Conservation (phyloP, 2,888 invertebrate genomes). For the Lamproptera curius region DNA sequence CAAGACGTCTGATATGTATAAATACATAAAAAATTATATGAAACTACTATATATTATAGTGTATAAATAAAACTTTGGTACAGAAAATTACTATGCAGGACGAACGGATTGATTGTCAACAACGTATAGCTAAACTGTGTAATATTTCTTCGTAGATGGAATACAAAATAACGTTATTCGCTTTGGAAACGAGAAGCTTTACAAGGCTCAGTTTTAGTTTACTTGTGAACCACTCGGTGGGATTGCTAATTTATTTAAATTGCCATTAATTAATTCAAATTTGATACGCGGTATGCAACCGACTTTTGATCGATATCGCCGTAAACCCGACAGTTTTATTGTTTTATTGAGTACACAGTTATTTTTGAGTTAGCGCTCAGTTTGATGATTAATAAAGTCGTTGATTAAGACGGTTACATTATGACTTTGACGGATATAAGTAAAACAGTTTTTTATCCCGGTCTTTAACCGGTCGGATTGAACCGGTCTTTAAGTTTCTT, state of each 20-base stretch:
- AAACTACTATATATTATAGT: neutral
- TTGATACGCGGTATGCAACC: slow-evolving; percentile 22
- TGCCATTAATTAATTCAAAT: slow-evolving; percentile 35
- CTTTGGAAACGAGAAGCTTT: neutral
- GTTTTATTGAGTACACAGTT: slow-evolving; percentile 20
- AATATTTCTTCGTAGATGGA: no score
- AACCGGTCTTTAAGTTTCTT: slow-evolving; percentile 2
- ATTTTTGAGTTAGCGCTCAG: slow-evolving; percentile 13
- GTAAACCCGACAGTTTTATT: slow-evolving; percentile 21
- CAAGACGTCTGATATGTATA: no score
- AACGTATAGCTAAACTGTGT: neutral
- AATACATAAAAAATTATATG: neutral
- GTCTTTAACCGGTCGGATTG: neutral
- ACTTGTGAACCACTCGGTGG: slow-evolving; percentile 33
- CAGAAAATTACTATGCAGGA: neutral
- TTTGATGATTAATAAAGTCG: slow-evolving; percentile 16
- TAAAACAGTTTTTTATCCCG: neutral
- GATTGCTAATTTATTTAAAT: slow-evolving; percentile 63
- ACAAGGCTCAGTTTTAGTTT: slow-evolving; percentile 23
- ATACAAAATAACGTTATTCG: neutral
- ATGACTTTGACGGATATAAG: no score
- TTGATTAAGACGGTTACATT: slow-evolving; percentile 1
- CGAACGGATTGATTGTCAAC: neutral
- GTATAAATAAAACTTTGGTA: neutral
- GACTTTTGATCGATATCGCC: slow-evolving; percentile 19